Evolutionary conservation across 2,888 invertebrate genomes (phyloP), one percentile per base, ranked within the genome.

Genomic region (Heliconius aoede): DNA sequence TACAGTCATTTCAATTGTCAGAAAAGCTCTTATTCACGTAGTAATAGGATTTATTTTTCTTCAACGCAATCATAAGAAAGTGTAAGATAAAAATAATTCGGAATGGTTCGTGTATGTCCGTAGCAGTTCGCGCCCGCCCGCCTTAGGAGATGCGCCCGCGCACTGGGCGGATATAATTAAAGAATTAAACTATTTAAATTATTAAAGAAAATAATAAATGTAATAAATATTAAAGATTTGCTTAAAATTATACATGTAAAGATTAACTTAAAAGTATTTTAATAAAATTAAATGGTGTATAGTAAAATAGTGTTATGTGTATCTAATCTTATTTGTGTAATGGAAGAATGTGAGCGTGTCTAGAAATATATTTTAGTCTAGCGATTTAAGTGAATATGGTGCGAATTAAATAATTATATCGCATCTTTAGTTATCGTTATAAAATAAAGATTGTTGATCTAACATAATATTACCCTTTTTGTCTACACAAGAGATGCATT

Each of bases 71-170:
- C 84, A 81, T 84, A 83, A 82, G 84, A 87, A 87, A 86, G 86
- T 85, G 80, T 80, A 84, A 88, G 90, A 91, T 94, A 94, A 91
- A 93, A 93, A 93, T 93, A 93, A 87, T 85, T 92, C 91, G 91
- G 90, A 86, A 85, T 81, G 80, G 79, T 86, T 93, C 94, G 93
- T 85, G 55, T 68, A 83, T 86, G 85, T 87, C 88, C 92, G 92
- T 80, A 82, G 83, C 65, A 77, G 82, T 82, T 81, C 84, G 88
- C 88, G 89, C 86, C 88, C 93, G 94, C 93, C 94, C 92, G 90
- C 87, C 88, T 84, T 78, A 77, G 80, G 81, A 85, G 85, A 83
- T 85, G 89, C 90, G 90, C 85, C 84, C 84, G 88, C 89, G 91
- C 86, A 85, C 86, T 89, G 91, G 93, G 93, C 88, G 88, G 87